Conservation (phyloP, 2,888 invertebrate genomes). For the Erebia ligea region DNA sequence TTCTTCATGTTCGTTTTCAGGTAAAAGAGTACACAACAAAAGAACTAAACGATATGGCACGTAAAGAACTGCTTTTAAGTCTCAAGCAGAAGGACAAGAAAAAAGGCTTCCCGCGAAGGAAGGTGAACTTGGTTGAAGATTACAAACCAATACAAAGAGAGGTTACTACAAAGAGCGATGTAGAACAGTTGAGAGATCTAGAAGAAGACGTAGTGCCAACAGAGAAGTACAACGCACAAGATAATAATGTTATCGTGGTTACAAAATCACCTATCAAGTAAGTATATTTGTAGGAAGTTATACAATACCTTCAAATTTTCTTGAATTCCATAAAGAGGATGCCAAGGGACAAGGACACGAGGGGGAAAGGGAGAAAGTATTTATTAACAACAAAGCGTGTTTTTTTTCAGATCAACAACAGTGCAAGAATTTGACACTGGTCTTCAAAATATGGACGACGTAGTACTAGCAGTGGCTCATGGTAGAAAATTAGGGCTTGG, state of each 20-base stretch:
- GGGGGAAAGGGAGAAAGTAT: not conserved
- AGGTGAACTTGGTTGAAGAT: conserved; percentile 44
- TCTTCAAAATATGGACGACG: conserved; percentile 70
- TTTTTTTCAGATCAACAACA: conserved; percentile 53
- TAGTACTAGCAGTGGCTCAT: conserved; percentile 71
- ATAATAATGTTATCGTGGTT: conserved; percentile 65
- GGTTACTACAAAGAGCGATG: conserved; percentile 54
- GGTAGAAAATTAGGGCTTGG: conserved; percentile 68
- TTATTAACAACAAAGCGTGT: too few species aligned
- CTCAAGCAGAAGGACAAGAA: conserved; percentile 56
- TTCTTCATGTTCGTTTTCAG: conserved; percentile 45
- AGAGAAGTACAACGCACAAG: conserved; percentile 58
- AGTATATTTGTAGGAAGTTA: conserved; percentile 41
- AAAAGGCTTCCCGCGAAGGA: conserved; percentile 53
- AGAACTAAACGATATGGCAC: conserved; percentile 68
- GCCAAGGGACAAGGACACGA: not conserved
- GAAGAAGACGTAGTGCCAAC: conserved; percentile 74
- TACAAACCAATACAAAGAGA: conserved; percentile 40
- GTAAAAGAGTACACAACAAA: conserved; percentile 72
- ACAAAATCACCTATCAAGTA: conserved; percentile 59
- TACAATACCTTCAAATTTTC: too few species aligned
- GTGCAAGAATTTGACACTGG: conserved; percentile 61
- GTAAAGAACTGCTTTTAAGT: conserved; percentile 59
- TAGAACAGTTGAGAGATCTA: conserved; percentile 62
- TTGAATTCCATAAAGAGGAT: not conserved